A percentile compares a stretch with the other conserved stretches of the same genome.
Conservation (phyloP, 2,797 vertebrate species). For the Notoglanidium macrostoma region DNA sequence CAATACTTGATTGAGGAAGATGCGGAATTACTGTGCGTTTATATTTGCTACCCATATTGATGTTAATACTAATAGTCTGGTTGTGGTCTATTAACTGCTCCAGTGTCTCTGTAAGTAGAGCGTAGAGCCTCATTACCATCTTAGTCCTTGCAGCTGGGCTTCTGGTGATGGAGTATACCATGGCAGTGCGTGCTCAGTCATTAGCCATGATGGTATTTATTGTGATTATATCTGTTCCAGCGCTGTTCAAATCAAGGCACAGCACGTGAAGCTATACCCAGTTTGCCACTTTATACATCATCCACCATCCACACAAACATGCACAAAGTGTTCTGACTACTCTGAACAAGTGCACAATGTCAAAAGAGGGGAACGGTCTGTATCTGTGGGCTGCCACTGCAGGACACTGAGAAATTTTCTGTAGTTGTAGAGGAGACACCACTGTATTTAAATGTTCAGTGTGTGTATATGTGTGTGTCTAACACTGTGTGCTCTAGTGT, state of each 20-base stretch:
- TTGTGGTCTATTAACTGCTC: constrained; percentile 22
- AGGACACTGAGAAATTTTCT: background rate
- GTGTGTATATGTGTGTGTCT: background rate
- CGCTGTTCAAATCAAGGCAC: constrained; percentile 23
- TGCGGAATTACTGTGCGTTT: background rate
- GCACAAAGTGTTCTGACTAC: background rate
- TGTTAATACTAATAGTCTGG: constrained; percentile 17
- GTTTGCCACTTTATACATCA: background rate
- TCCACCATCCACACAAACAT: background rate
- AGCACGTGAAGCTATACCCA: background rate
- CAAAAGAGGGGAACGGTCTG: background rate
- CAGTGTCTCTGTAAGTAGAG: constrained; percentile 12
- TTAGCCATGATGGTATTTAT: constrained; percentile 36
- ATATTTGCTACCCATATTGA: background rate
- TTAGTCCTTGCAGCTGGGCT: constrained; percentile 23
- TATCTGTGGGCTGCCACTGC: background rate
- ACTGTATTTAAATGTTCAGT: constrained; percentile 28
- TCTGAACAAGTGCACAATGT: background rate
- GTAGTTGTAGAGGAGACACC: constrained; percentile 24
- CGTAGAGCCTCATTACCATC: constrained; percentile 36
- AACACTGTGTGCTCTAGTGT: background rate
- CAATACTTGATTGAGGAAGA: background rate
- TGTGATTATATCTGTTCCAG: constrained; percentile 29
- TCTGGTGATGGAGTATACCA: background rate
- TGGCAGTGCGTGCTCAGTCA: constrained; percentile 33